Evolutionary conservation across 35 echinoderm and acorn worm species (phyloP).

Genomic region (Amphiura filiformis): DNA sequence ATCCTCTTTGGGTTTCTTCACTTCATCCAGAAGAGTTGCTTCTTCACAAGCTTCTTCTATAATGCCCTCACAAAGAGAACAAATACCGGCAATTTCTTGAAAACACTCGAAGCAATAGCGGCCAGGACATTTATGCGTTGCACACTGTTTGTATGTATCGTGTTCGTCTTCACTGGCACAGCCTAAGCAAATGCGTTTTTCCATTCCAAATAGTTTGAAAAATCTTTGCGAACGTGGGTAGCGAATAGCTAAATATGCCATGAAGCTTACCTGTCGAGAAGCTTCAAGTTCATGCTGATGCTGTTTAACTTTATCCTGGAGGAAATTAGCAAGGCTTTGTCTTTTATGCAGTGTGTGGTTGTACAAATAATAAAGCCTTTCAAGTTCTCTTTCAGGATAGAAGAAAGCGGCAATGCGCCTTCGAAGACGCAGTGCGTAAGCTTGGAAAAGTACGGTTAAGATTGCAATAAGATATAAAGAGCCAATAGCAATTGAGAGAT

Average conservation of each 20-base stretch:
- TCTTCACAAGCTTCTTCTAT: conserved; percentile 10
- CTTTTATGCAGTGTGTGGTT: conserved; percentile 67
- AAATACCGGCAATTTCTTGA: conserved; percentile 24
- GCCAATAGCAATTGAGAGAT: conserved; percentile 51
- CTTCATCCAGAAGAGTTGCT: neutral
- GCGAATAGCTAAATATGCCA: conserved; percentile 47
- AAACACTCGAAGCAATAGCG: conserved; percentile 69
- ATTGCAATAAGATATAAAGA: conserved; percentile 58
- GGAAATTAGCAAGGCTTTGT: conserved; percentile 52
- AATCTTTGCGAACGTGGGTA: conserved; percentile 48
- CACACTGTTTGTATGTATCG: conserved; percentile 45
- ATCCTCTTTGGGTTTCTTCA: conserved; percentile 4
- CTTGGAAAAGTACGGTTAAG: conserved; percentile 78
- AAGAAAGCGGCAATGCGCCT: conserved; percentile 73
- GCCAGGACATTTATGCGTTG: conserved; percentile 42
- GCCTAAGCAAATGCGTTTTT: conserved; percentile 51
- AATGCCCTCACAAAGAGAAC: conserved; percentile 36
- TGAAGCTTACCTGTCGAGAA: conserved; percentile 51
- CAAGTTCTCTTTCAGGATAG: conserved; percentile 80
- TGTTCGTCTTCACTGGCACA: conserved; percentile 48
- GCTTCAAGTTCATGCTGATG: conserved; percentile 60
- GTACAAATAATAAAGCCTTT: conserved; percentile 67
- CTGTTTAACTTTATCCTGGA: conserved; percentile 49
- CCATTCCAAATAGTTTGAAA: conserved; percentile 32
- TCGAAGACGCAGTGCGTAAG: conserved; percentile 66